Percentiles rank a stretch among this genome's conserved stretches.
phyloP scores from a whole-genome alignment of 2,797 vertebrate species.

The Phyllotis vaccarum region DNA sequence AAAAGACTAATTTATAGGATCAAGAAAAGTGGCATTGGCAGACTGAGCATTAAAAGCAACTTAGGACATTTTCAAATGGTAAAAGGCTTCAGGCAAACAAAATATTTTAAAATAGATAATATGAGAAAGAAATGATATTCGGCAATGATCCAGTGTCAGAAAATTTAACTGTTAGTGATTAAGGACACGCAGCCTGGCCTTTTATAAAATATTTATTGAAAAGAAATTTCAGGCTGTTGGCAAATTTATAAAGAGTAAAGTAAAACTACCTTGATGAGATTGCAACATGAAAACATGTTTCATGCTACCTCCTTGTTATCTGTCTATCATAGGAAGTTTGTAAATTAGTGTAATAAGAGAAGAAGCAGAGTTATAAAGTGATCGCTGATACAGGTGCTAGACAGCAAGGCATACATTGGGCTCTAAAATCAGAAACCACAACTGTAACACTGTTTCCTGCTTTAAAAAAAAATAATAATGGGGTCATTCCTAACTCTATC shows the following conservation, averaged over 20 bases:
- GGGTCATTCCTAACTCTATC: background rate
- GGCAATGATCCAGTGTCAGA: slow-evolving; percentile 15
- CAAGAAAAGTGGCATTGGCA: background rate
- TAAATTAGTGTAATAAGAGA: background rate
- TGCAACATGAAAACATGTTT: background rate
- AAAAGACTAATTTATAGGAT: slow-evolving; percentile 61
- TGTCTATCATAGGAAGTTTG: background rate
- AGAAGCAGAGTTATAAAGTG: background rate
- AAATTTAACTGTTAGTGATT: slow-evolving; percentile 3
- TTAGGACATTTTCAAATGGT: background rate
- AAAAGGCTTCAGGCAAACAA: slow-evolving; percentile 13
- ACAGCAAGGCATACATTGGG: background rate
- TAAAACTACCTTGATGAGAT: background rate
- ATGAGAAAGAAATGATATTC: background rate
- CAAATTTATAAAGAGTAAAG: slow-evolving; percentile 3
- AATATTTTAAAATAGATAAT: background rate
- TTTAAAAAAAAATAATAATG: background rate
- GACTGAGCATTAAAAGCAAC: slow-evolving; percentile 7
- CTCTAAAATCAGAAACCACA: background rate
- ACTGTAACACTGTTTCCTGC: background rate
- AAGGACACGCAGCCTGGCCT: background rate
- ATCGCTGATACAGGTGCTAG: background rate
- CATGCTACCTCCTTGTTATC: background rate
- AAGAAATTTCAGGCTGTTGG: slow-evolving; percentile 13
- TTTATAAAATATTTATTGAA: slow-evolving; percentile 34